A percentile compares a stretch with the other conserved stretches of the same genome.
These are phyloP conservation scores for Geopemphigus sp. DNA, from an alignment of 1,140 invertebrate species.

Conservation along the genomic window DNA sequence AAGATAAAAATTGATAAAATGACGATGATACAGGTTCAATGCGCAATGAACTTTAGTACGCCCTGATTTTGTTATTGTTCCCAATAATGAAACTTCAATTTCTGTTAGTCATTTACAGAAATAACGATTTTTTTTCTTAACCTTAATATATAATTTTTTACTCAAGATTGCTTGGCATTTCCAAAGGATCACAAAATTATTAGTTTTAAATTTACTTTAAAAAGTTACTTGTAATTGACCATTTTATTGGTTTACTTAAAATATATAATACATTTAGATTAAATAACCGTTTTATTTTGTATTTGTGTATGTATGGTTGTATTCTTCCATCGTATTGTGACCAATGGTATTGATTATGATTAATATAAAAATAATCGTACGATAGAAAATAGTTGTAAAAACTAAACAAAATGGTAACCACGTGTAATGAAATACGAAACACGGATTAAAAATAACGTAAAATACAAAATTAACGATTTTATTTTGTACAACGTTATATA, in stretches of 20 bases:
- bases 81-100: conserved; percentile 21
- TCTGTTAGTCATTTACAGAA: conserved; percentile 38
- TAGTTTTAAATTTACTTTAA: conserved; percentile 27
- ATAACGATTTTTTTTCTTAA: conserved; percentile 26
- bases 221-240: conserved; percentile 25
- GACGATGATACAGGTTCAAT: conserved; percentile 20
- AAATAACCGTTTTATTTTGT: neutral
- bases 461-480: too few relatives aligned
- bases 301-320: neutral
- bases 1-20: conserved; percentile 10
- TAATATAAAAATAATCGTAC: too few relatives aligned
- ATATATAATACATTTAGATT: conserved; percentile 31
- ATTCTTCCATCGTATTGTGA: too few relatives aligned
- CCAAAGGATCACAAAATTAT: conserved; percentile 24
- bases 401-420: too few relatives aligned
- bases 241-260: conserved; percentile 31
- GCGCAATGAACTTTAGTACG: conserved; percentile 29
- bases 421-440: too few relatives aligned
- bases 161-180: conserved; percentile 20
- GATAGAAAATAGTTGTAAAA: too few relatives aligned
- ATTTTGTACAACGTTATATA: too few relatives aligned
- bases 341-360: too few relatives aligned
- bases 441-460: too few relatives aligned
- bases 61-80: conserved; percentile 24
- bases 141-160: conserved; percentile 38